phyloP scores from a whole-genome alignment of 1,140 invertebrate species.

The Lithobius niger region DNA sequence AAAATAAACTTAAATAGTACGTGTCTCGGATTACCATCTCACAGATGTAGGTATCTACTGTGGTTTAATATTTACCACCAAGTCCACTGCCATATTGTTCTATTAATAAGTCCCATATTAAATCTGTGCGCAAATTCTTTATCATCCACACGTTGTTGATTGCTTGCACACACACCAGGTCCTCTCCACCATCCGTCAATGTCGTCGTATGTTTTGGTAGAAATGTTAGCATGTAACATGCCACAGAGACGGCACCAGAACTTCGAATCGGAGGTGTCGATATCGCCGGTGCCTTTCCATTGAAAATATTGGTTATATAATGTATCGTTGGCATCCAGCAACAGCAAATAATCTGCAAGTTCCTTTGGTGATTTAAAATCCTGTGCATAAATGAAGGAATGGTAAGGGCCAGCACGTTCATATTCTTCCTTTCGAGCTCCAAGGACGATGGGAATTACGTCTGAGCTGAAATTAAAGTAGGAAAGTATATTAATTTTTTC shows the following conservation, averaged over 20 bases:
- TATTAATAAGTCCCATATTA: no score
- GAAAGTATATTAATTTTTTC: no score
- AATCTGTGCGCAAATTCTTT: no score
- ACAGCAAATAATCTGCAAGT: conserved; percentile 69
- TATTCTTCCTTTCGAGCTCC: conserved; percentile 85
- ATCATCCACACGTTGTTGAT: no score
- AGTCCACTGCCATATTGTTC: no score
- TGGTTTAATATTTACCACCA: no score
- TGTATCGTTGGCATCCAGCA: conserved; percentile 67
- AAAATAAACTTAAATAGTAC: no score
- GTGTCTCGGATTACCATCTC: no score
- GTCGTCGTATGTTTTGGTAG: conserved; percentile 41
- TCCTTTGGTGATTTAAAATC: conserved; percentile 76
- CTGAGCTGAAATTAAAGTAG: conserved; percentile 50
- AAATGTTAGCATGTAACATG: conserved; percentile 57
- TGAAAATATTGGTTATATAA: conserved; percentile 86
- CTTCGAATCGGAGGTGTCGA: conserved; percentile 87
- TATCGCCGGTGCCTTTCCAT: conserved; percentile 80
- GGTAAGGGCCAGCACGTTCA: conserved; percentile 63
- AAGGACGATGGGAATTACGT: conserved; percentile 88
- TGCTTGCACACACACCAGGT: conserved; percentile 8
- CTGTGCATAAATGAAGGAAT: conserved; percentile 85
- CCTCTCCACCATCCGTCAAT: conserved; percentile 27
- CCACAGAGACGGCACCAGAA: conserved; percentile 92
- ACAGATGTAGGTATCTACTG: no score